A percentile compares a stretch with the other conserved stretches of the same genome.
These are phyloP conservation scores for Papilio polytes DNA, from an alignment of 1,140 invertebrate genomes.

Conservation along the genomic window DNA sequence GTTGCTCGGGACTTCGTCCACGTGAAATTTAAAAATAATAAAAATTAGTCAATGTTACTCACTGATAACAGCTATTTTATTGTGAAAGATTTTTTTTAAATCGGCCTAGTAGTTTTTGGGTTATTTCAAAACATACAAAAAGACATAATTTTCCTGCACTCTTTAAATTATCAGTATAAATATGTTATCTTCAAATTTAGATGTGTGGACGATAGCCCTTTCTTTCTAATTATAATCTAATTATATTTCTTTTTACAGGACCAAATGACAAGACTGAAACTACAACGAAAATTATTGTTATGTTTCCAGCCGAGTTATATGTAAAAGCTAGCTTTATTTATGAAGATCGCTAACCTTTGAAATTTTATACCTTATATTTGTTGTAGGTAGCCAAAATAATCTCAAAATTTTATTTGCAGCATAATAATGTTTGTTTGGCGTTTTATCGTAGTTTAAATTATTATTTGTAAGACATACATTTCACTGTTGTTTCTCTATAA, in stretches of 20 bases:
- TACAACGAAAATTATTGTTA: conserved; percentile 69
- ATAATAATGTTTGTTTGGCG: conserved; percentile 15
- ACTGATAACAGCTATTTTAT: no score
- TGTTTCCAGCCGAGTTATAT: conserved; percentile 54
- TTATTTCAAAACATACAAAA: no score
- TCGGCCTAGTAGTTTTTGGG: no score
- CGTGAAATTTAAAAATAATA: no score
- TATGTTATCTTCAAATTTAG: no score
- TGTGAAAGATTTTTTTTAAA: no score
- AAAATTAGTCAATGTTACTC: no score
- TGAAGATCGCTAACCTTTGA: conserved; percentile 53
- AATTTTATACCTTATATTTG: conserved; percentile 21
- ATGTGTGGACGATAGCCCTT: no score
- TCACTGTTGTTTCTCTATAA: background rate
- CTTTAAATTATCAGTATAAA: no score
- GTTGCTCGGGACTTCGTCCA: no score
- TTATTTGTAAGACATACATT: background rate
- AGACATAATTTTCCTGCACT: no score
- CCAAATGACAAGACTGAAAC: conserved; percentile 75
- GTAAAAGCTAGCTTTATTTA: conserved; percentile 59
- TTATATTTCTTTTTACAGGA: conserved; percentile 54
- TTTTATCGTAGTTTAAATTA: conserved; percentile 2
- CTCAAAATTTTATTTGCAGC: conserved; percentile 26
- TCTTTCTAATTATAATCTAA: background rate
- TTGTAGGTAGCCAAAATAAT: conserved; percentile 26